Conservation (phyloP, 2,113 vertebrate species). For the Syngnathus floridae region DNA sequence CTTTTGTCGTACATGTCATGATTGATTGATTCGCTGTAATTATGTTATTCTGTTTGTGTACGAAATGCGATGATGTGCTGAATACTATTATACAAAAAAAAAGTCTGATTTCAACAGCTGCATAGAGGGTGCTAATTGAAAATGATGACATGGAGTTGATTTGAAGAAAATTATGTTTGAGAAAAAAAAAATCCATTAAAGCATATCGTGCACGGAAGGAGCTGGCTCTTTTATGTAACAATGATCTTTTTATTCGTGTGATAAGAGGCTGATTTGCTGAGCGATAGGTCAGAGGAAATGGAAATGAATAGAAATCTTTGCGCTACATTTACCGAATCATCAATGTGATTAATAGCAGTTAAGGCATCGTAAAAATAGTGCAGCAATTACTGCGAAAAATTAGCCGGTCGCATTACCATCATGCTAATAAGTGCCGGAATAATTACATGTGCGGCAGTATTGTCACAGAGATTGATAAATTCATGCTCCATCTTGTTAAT, state of each 20-base stretch:
- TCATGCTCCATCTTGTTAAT: constrained; percentile 70
- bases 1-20: neutral
- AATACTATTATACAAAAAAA: too few relatives aligned
- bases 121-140: constrained; percentile 49
- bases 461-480: constrained; percentile 75
- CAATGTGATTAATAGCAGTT: constrained; percentile 73
- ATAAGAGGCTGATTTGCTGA: constrained; percentile 56
- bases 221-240: constrained; percentile 49
- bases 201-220: constrained; percentile 40
- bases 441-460: constrained; percentile 75
- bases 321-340: constrained; percentile 71
- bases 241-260: constrained; percentile 53
- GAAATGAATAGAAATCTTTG: constrained; percentile 64
- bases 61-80: neutral
- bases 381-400: constrained; percentile 72
- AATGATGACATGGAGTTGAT: constrained; percentile 54
- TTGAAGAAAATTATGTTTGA: constrained; percentile 23
- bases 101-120: constrained; percentile 2
- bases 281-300: constrained; percentile 63
- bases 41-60: neutral
- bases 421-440: constrained; percentile 72
- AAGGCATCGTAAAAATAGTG: constrained; percentile 72
- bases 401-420: constrained; percentile 66
- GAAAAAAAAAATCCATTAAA: constrained; percentile 51
- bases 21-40: neutral